Conservation (phyloP, 2,113 vertebrate species). For the Gopherus flavomarginatus region DNA sequence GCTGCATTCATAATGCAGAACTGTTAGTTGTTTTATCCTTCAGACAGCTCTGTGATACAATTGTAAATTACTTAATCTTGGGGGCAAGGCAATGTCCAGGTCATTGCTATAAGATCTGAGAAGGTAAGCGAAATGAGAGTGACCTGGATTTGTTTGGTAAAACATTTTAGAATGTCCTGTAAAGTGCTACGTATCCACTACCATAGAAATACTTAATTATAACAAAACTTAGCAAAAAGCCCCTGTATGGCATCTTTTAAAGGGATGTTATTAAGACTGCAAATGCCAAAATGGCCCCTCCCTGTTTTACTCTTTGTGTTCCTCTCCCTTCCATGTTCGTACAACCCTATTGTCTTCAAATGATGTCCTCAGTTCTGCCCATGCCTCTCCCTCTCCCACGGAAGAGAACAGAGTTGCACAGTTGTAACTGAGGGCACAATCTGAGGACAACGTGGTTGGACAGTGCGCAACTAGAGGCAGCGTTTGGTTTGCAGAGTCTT, state of each 20-base stretch:
- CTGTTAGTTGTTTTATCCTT: neutral
- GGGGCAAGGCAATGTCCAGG: slow-evolving; percentile 3
- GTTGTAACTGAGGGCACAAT: neutral
- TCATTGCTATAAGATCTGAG: neutral
- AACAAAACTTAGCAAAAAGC: neutral
- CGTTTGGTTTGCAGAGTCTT: neutral
- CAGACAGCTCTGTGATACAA: neutral
- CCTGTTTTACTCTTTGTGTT: neutral
- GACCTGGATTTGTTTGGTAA: neutral
- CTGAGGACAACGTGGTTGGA: neutral
- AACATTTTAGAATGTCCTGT: neutral
- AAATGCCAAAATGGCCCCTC: neutral
- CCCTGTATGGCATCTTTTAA: neutral
- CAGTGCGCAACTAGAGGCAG: neutral
- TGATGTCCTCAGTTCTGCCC: neutral
- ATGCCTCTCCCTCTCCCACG: neutral
- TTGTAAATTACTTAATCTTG: slow-evolving; percentile 30
- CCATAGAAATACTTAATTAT: neutral
- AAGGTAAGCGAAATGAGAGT: neutral
- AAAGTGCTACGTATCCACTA: neutral
- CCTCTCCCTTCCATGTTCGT: neutral
- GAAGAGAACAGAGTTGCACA: neutral
- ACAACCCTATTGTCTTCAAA: neutral
- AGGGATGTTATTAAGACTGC: neutral
- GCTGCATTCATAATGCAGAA: neutral